phyloP scores from a whole-genome alignment of 2,888 invertebrate species.

The Plebejus argus region DNA sequence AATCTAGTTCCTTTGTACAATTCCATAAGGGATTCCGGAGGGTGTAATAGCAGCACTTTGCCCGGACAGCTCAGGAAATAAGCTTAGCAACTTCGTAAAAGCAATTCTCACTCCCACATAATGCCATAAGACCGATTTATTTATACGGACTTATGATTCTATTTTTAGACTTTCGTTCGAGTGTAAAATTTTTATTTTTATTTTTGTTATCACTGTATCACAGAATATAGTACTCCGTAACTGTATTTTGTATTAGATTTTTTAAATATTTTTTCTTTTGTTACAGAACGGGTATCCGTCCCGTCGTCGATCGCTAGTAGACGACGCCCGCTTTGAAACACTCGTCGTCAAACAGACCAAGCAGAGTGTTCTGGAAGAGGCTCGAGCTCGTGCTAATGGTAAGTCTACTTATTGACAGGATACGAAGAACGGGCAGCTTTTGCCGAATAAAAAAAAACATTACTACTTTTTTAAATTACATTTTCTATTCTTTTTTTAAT shows the following conservation, averaged over 20 bases:
- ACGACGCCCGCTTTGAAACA: conserved; percentile 98
- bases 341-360: conserved; percentile 97
- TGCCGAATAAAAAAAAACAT: background rate
- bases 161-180: conserved; percentile 47
- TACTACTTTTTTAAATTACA: too few species aligned
- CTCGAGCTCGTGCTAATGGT: conserved; percentile 94
- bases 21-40: conserved; percentile 50
- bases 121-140: conserved; percentile 68
- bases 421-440: background rate
- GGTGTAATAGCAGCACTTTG: conserved; percentile 77
- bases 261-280: conserved; percentile 43
- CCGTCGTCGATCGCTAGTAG: conserved; percentile 96
- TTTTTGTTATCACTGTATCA: too few species aligned
- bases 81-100: conserved; percentile 80
- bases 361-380: conserved; percentile 94
- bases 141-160: conserved; percentile 73
- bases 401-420: conserved; percentile 46
- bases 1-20: conserved; percentile 66
- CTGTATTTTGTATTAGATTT: too few species aligned
- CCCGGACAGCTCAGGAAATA: conserved; percentile 77
- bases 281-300: conserved; percentile 98
- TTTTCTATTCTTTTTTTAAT: background rate
- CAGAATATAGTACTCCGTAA: too few species aligned
- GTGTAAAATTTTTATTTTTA: background rate
- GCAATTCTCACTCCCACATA: conserved; percentile 76